These are phyloP conservation scores for Chondrosia reniformis DNA, from an alignment of 37 sponge, comb jelly and placozoan species.

Conservation along the genomic window DNA sequence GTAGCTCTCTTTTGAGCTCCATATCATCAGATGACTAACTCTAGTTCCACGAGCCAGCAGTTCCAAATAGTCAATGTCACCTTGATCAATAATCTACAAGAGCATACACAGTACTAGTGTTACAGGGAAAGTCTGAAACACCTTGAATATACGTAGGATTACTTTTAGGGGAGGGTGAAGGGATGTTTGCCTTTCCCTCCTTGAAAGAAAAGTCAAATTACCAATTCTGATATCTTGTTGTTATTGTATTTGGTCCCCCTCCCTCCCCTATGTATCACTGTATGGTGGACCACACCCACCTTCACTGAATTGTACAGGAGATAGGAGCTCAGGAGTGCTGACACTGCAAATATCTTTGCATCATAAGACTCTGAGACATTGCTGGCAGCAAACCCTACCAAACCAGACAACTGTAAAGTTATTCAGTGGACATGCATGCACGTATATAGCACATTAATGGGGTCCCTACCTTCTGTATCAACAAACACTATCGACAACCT, in stretches of 20 bases:
- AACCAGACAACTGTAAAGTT: background rate
- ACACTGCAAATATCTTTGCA: conserved; percentile 92
- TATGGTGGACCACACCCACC: conserved; percentile 44
- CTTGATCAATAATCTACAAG: conserved; percentile 85
- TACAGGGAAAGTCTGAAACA: no score
- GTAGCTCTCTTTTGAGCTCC: background rate
- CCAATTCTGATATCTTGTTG: no score
- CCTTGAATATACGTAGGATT: no score
- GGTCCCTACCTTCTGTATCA: conserved; percentile 82
- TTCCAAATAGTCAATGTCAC: conserved; percentile 89
- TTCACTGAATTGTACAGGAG: conserved; percentile 93
- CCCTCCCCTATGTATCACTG: no score
- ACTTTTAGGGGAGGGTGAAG: background rate
- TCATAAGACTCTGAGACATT: conserved; percentile 90
- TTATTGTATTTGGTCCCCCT: no score
- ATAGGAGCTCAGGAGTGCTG: conserved; percentile 88
- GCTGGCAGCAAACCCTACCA: conserved; percentile 84
- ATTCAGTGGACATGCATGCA: background rate
- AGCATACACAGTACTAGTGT: no score
- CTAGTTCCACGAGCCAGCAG: conserved; percentile 84
- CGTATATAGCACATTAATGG: background rate
- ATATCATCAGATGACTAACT: conserved; percentile 17
- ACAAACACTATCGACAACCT: conserved; percentile 79
- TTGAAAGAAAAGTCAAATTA: no score
- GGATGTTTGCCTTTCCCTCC: background rate